Conservation (phyloP, 2,888 invertebrate species). For the Agrochola lychnidis region DNA sequence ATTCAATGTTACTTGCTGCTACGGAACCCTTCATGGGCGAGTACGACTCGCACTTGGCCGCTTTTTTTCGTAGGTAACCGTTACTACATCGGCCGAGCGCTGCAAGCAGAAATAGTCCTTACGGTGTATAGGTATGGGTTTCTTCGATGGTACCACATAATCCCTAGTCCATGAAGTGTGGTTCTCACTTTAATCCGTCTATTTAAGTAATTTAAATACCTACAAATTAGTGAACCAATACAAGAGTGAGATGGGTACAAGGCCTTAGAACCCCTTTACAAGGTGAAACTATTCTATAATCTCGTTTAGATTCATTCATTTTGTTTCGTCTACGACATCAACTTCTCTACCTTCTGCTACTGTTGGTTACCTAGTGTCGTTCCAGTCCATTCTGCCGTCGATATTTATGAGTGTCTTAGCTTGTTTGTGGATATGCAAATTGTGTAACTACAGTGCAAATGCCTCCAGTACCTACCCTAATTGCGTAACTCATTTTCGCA, state of each 20-base stretch:
- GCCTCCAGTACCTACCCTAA: background rate
- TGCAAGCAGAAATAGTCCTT: too few species aligned
- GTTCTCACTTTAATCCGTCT: background rate
- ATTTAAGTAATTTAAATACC: background rate
- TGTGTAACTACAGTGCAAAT: background rate
- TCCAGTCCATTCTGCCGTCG: background rate
- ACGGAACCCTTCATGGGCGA: too few species aligned
- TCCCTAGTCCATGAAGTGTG: background rate
- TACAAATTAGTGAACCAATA: background rate
- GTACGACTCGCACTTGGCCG: too few species aligned
- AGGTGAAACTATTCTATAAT: background rate
- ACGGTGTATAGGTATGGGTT: too few species aligned
- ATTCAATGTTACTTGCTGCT: too few species aligned
- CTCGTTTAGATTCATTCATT: background rate
- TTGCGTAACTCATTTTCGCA: too few species aligned
- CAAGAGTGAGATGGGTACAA: background rate
- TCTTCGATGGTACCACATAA: too few species aligned
- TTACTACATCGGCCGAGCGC: too few species aligned
- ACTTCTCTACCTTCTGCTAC: too few species aligned
- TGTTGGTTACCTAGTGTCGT: background rate
- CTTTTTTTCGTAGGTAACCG: too few species aligned
- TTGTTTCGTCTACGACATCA: background rate
- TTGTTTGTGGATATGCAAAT: background rate
- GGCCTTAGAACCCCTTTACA: background rate
- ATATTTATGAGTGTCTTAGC: background rate